Conservation (phyloP, 1,140 invertebrate species). For the Subanguina moxae region DNA sequence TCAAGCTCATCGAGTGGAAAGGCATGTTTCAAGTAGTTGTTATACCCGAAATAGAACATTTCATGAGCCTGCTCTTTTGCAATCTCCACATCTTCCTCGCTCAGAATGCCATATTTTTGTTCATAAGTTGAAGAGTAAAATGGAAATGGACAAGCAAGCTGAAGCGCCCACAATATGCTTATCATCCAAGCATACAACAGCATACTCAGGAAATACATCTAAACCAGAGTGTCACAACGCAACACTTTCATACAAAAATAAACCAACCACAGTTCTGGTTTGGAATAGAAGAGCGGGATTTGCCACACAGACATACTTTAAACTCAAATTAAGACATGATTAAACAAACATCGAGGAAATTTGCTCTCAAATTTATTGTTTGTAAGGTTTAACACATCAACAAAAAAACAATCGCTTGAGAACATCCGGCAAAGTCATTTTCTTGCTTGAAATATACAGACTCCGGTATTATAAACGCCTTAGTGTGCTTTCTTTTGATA, state of each 20-base stretch:
- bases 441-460: no score
- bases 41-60: slow-evolving; percentile 57
- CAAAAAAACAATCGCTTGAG: no score
- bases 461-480: no score
- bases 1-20: slow-evolving; percentile 67
- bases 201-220: neutral
- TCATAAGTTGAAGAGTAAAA: neutral
- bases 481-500: no score
- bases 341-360: neutral
- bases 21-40: slow-evolving; percentile 60
- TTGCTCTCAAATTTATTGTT: neutral
- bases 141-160: neutral
- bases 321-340: neutral
- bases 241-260: neutral
- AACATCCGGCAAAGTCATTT: no score
- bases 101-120: neutral
- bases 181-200: neutral
- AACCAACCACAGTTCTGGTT: neutral
- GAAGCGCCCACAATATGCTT: neutral
- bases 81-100: slow-evolving; percentile 30
- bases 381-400: no score
- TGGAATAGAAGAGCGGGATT: neutral
- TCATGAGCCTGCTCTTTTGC: slow-evolving; percentile 42
- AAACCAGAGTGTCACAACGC: neutral
- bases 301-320: neutral